A percentile compares a stretch with the other conserved stretches of the same genome.
Evolutionary conservation across 2,797 vertebrate species (phyloP).

Genomic region (Clarias laeviceps): DNA sequence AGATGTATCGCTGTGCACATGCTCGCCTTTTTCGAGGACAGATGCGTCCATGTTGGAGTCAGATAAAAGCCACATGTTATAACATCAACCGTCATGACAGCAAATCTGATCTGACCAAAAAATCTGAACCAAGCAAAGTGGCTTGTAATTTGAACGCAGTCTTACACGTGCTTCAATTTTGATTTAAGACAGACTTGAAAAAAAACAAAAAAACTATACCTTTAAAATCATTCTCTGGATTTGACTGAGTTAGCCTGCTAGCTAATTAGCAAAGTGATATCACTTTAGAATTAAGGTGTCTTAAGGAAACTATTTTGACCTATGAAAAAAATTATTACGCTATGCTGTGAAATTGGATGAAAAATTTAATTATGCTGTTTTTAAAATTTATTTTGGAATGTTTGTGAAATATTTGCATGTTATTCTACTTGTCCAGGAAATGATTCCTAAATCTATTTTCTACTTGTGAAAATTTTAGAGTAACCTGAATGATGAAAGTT

Average conservation of each 20-base stretch:
- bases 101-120: too few relatives aligned
- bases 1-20: too few relatives aligned
- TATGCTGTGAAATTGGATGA: not conserved
- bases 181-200: too few relatives aligned
- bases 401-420: not conserved
- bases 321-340: not conserved
- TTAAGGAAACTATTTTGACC: not conserved
- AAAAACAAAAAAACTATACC: too few relatives aligned
- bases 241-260: not conserved
- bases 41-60: too few relatives aligned
- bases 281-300: not conserved
- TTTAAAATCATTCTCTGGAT: not conserved
- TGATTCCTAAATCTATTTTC: not conserved
- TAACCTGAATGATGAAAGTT: not conserved
- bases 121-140: too few relatives aligned
- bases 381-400: not conserved
- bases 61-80: too few relatives aligned
- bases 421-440: not conserved
- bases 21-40: too few relatives aligned
- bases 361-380: not conserved
- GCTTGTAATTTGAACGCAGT: too few relatives aligned
- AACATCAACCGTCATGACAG: too few relatives aligned
- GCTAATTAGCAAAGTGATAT: not conserved
- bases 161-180: too few relatives aligned
- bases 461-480: not conserved